These are phyloP conservation scores for Rhinophrynus dorsalis DNA, from an alignment of 2,797 vertebrate genomes.

Conservation along the genomic window DNA sequence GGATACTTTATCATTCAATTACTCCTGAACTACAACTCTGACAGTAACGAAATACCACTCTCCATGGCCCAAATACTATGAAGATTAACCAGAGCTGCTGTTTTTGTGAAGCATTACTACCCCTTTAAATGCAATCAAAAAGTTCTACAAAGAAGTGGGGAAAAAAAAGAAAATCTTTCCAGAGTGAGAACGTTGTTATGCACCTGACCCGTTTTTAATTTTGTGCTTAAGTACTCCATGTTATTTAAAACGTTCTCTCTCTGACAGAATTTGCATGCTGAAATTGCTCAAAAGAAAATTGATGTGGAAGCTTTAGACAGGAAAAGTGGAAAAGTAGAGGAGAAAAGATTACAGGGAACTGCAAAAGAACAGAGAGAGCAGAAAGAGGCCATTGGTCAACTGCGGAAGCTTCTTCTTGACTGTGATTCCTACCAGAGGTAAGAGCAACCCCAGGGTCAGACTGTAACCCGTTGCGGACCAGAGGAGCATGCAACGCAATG, in stretches of 20 bases:
- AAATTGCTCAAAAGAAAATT: conserved; percentile 18
- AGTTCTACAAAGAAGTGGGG: no score
- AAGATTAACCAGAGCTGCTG: no score
- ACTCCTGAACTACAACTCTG: no score
- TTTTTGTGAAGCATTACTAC: no score
- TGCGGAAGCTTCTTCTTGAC: conserved; percentile 3
- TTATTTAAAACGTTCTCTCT: conserved; percentile 13
- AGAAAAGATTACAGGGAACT: conserved; percentile 4
- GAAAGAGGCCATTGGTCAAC: conserved; percentile 34
- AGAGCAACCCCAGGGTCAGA: conserved; percentile 20
- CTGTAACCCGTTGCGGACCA: neutral
- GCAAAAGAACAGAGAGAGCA: neutral
- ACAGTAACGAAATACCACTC: no score
- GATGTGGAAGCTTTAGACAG: conserved; percentile 11
- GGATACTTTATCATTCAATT: no score
- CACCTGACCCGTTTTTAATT: neutral
- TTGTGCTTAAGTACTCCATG: neutral
- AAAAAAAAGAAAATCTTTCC: neutral
- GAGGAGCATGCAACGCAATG: no score
- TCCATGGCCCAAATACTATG: no score
- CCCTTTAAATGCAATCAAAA: no score
- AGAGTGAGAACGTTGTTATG: neutral
- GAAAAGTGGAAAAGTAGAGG: neutral
- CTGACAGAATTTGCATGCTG: conserved; percentile 25
- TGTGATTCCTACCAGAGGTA: conserved; percentile 22